These are phyloP conservation scores for Macquaria ambigua DNA, from an alignment of 2,113 vertebrate genomes.

Conservation along the genomic window DNA sequence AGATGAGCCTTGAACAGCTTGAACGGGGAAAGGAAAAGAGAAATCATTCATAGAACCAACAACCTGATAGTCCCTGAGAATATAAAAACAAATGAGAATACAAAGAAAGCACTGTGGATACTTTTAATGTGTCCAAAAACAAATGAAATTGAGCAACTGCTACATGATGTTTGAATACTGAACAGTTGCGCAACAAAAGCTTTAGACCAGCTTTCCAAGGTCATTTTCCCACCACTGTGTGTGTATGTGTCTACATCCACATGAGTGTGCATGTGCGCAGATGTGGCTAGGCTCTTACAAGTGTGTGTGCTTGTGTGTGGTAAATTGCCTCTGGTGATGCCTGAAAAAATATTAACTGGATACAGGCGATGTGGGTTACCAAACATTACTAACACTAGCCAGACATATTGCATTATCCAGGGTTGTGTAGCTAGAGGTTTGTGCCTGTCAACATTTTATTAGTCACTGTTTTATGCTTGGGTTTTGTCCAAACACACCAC, in stretches of 20 bases:
- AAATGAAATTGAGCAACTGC: constrained; percentile 50
- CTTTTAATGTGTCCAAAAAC: constrained; percentile 37
- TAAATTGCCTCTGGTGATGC: constrained; percentile 23
- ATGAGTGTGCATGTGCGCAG: constrained; percentile 1
- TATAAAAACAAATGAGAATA: constrained; percentile 44
- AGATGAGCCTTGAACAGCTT: constrained; percentile 60
- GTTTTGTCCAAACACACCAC: constrained; percentile 54
- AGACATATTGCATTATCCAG: constrained; percentile 42
- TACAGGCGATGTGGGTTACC: constrained; percentile 42
- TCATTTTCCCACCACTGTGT: constrained; percentile 46
- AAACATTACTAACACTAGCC: constrained; percentile 53
- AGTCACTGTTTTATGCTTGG: constrained; percentile 56
- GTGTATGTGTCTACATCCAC: constrained; percentile 4
- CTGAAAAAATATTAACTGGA: constrained; percentile 44
- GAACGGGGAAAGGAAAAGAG: constrained; percentile 33
- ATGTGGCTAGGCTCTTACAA: constrained; percentile 19
- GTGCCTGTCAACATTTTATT: constrained; percentile 61
- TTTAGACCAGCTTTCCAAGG: constrained; percentile 18
- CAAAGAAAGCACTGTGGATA: constrained; percentile 26
- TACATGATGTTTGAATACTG: constrained; percentile 34
- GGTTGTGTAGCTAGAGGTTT: constrained; percentile 43
- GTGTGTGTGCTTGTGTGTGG: constrained; percentile 25
- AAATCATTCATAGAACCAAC: constrained; percentile 48
- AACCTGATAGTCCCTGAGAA: constrained; percentile 54
- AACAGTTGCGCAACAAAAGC: constrained; percentile 56